phyloP scores from a whole-genome alignment of 2,113 vertebrate genomes.

The Bucco capensis region DNA sequence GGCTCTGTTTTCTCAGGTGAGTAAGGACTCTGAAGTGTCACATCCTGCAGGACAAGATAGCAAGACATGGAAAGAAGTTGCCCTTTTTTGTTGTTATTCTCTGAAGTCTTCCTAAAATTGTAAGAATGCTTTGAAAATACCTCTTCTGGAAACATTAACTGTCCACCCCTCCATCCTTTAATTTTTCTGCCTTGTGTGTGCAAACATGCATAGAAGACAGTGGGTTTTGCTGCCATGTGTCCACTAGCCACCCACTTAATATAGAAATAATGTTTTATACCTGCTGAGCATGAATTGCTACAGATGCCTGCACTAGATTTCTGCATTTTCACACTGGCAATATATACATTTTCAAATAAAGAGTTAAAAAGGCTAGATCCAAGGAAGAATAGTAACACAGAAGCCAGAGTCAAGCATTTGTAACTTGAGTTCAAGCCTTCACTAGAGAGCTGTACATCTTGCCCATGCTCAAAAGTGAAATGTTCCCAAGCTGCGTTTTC shows the following conservation, averaged over 20 bases:
- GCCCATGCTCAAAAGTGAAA: not conserved
- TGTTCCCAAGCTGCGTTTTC: not conserved
- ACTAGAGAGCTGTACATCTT: not conserved
- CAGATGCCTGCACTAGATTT: not conserved
- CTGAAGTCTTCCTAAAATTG: not conserved
- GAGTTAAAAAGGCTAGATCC: not conserved
- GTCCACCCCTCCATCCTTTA: fast-evolving
- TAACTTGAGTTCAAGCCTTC: not conserved
- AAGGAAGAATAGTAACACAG: not conserved
- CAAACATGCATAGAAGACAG: not conserved
- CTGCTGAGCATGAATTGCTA: not conserved
- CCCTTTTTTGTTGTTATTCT: fast-evolving
- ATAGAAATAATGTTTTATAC: not conserved
- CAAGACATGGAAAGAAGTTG: not conserved
- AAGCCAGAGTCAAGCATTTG: not conserved
- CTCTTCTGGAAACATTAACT: not conserved
- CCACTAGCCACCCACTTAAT: not conserved
- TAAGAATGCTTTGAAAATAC: not conserved
- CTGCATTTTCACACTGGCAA: not conserved
- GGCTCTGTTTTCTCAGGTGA: slow-evolving; percentile 71
- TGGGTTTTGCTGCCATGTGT: not conserved
- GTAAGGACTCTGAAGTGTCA: slow-evolving; percentile 3
- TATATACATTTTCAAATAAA: not conserved
- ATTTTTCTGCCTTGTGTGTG: not conserved
- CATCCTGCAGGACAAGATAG: not conserved